A percentile compares a stretch with the other conserved stretches of the same genome.
Conservation (phyloP, 92 coral and sea anemone species). For the Porites cylindrica region DNA sequence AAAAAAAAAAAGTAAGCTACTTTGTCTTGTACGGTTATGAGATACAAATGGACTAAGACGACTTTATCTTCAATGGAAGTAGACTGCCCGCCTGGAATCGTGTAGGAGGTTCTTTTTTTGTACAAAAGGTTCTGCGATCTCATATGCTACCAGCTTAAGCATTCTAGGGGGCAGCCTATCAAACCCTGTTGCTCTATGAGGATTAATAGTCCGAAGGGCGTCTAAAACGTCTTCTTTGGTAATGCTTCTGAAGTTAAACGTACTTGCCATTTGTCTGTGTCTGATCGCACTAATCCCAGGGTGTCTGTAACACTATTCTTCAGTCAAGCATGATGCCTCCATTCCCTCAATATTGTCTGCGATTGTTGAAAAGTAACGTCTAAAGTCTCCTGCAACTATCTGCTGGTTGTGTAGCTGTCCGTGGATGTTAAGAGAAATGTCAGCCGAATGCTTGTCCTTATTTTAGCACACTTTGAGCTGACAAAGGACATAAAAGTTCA, state of each 20-base stretch:
- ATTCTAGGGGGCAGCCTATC: background rate
- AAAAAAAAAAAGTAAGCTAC: too few species aligned
- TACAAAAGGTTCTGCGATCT: conserved; percentile 18
- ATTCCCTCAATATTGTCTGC: conserved; percentile 19
- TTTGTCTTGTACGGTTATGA: too few species aligned
- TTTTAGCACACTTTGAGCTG: too few species aligned
- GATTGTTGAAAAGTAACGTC: conserved; percentile 12
- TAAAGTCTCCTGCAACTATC: conserved; percentile 12
- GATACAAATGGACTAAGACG: too few species aligned
- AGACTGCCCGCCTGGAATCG: too few species aligned
- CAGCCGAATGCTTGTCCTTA: background rate
- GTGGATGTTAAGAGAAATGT: too few species aligned
- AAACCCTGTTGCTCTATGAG: background rate
- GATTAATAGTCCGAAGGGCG: too few species aligned
- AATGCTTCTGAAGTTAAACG: conserved; percentile 17
- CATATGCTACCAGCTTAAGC: conserved; percentile 29
- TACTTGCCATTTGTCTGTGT: background rate
- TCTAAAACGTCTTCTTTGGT: too few species aligned
- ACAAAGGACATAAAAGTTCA: conserved; percentile 3
- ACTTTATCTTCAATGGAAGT: too few species aligned
- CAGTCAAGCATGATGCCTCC: conserved; percentile 12
- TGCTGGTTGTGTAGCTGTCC: background rate
- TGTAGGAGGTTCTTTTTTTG: too few species aligned
- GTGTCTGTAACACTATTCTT: too few species aligned
- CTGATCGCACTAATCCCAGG: background rate